Conservation (phyloP, 2,888 invertebrate genomes). For the Ormyrus pomaceus region DNA sequence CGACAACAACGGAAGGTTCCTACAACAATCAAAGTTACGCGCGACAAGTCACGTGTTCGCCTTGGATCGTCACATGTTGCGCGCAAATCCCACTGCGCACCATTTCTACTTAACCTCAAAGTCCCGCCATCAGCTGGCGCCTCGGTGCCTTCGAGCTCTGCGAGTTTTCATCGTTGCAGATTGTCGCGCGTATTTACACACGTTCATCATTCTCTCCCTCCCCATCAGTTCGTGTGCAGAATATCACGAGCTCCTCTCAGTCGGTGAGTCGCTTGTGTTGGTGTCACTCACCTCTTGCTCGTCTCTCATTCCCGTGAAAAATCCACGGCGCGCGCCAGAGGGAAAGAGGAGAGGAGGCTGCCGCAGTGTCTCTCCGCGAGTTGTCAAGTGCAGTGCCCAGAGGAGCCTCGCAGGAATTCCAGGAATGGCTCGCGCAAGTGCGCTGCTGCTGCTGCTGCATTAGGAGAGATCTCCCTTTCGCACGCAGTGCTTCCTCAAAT, state of each 20-base stretch:
- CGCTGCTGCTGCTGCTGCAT: neutral
- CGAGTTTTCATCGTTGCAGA: neutral
- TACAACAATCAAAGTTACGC: neutral
- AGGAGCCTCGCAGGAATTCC: slow-evolving; percentile 10
- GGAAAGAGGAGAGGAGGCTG: neutral
- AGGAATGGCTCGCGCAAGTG: slow-evolving; percentile 43
- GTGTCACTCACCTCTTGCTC: slow-evolving; percentile 30
- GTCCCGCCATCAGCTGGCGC: slow-evolving; percentile 51
- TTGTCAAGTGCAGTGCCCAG: slow-evolving; percentile 30
- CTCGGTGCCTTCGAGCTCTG: too few relatives aligned
- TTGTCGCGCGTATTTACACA: too few relatives aligned
- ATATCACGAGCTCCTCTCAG: neutral
- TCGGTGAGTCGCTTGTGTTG: slow-evolving; percentile 3
- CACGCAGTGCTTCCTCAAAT: neutral
- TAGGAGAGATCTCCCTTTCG: neutral
- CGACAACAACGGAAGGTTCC: neutral
- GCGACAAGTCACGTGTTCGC: neutral
- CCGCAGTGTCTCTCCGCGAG: slow-evolving; percentile 20
- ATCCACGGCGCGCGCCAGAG: neutral
- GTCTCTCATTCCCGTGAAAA: neutral
- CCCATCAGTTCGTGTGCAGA: neutral
- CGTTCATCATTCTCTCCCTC: too few relatives aligned
- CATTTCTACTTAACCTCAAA: slow-evolving; percentile 23
- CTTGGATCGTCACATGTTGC: slow-evolving; percentile 13
- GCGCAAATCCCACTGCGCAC: slow-evolving; percentile 1